These are phyloP conservation scores for Gonioctena quinquepunctata DNA, from an alignment of 1,140 invertebrate genomes.

Conservation along the genomic window DNA sequence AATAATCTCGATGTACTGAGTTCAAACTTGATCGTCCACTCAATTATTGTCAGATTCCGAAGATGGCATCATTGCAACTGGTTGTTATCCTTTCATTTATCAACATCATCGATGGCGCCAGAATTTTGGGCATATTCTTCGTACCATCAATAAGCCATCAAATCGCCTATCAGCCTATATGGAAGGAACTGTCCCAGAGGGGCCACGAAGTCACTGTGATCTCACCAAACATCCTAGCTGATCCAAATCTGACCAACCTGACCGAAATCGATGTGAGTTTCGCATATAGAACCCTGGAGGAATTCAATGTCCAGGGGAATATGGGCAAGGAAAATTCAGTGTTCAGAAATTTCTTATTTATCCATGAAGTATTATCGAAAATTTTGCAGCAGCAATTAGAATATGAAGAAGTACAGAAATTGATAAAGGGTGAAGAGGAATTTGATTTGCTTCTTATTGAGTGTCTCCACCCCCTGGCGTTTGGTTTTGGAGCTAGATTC, in stretches of 20 bases:
- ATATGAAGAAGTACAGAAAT: neutral
- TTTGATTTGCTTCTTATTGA: neutral
- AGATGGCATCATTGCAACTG: no score
- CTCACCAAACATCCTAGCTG: conserved; percentile 18
- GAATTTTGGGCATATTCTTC: conserved; percentile 51
- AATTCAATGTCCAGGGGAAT: neutral
- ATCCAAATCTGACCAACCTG: conserved; percentile 37
- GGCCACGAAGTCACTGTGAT: conserved; percentile 47
- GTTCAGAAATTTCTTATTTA: neutral
- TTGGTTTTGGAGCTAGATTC: neutral
- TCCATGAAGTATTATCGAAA: neutral
- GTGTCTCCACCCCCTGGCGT: neutral
- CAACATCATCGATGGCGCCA: no score
- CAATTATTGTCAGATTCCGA: no score
- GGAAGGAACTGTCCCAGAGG: conserved; percentile 47
- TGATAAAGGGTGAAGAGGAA: neutral
- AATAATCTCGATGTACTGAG: no score
- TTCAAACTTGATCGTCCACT: no score
- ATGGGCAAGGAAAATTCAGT: neutral
- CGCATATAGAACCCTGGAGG: conserved; percentile 21
- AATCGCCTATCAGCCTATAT: conserved; percentile 49
- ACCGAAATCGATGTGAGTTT: conserved; percentile 42
- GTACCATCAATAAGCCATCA: conserved; percentile 54
- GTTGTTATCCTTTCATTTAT: no score
- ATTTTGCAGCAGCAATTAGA: neutral